Percentiles rank a stretch among this genome's conserved stretches.
phyloP scores from a whole-genome alignment of 2,113 vertebrate species.

The Nannospalax galili region DNA sequence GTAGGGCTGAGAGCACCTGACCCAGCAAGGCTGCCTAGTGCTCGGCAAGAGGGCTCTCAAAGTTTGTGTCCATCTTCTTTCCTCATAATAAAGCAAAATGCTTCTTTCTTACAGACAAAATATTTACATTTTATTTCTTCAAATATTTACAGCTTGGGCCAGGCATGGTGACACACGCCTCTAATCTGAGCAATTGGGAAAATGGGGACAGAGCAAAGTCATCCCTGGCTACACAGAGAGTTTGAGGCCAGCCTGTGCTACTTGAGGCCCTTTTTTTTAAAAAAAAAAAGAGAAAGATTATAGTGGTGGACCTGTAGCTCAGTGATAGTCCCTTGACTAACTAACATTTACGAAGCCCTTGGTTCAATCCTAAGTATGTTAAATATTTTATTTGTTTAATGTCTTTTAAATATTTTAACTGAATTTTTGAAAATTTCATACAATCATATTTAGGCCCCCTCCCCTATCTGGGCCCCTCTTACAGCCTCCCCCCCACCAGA shows the following conservation, averaged over 20 bases:
- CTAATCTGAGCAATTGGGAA: background rate
- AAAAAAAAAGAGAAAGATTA: too few relatives aligned
- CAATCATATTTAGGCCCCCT: too few relatives aligned
- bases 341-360: too few relatives aligned
- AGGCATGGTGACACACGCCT: background rate
- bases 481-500: too few relatives aligned
- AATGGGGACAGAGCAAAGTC: background rate
- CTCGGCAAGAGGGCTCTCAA: background rate
- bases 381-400: background rate
- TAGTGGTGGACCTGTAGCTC: background rate
- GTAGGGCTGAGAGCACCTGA: background rate
- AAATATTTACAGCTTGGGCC: background rate
- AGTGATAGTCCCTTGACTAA: background rate
- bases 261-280: background rate
- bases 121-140: background rate
- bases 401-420: too few relatives aligned
- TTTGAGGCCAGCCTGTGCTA: background rate
- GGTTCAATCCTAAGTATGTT: background rate
- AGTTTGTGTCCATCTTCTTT: background rate
- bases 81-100: background rate
- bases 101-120: slow-evolving; percentile 19
- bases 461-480: too few relatives aligned
- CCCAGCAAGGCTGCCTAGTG: background rate
- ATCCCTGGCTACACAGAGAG: background rate
- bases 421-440: too few relatives aligned